Percentiles rank a stretch among this genome's conserved stretches.
Evolutionary conservation across 1,140 invertebrate species (phyloP).

Genomic region (Cecropterus lyciades): DNA sequence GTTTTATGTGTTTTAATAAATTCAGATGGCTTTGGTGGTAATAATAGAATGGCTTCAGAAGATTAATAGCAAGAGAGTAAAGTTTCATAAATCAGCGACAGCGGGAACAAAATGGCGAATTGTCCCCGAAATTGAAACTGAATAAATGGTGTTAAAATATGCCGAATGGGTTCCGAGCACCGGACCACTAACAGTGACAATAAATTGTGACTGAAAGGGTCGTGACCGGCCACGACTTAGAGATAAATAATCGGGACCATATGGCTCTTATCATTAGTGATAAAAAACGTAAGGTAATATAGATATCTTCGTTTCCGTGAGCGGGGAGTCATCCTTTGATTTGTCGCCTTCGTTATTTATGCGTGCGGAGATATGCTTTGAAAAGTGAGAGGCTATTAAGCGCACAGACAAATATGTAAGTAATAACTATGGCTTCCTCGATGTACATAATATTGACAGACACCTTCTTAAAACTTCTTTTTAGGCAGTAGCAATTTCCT

Average conservation of each 20-base stretch:
- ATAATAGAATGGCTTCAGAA: slow-evolving; percentile 25
- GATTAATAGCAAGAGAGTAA: slow-evolving; percentile 27
- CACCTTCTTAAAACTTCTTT: too few relatives aligned
- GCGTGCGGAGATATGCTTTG: slow-evolving; percentile 16
- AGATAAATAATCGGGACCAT: background rate
- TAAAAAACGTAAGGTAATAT: background rate
- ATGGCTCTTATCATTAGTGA: background rate
- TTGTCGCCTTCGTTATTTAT: slow-evolving; percentile 25
- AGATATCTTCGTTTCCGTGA: background rate
- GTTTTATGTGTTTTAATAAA: slow-evolving; percentile 14
- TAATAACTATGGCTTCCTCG: background rate
- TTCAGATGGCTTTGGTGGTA: slow-evolving; percentile 17
- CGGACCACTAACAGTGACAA: slow-evolving; percentile 15
- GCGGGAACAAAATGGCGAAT: slow-evolving; percentile 21
- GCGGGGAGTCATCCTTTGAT: slow-evolving; percentile 10
- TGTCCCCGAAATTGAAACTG: slow-evolving; percentile 29
- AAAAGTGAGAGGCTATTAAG: slow-evolving; percentile 12
- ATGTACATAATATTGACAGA: background rate
- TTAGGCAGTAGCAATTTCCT: too few relatives aligned
- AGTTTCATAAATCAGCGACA: slow-evolving; percentile 28
- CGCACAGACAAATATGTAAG: slow-evolving; percentile 4
- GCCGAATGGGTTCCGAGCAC: slow-evolving; percentile 21
- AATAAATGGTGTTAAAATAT: slow-evolving; percentile 35
- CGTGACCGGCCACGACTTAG: too few relatives aligned
- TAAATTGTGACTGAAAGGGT: slow-evolving; percentile 27